Evolutionary conservation across 2,113 vertebrate genomes (phyloP).

Genomic region (Zosterops borbonicus): DNA sequence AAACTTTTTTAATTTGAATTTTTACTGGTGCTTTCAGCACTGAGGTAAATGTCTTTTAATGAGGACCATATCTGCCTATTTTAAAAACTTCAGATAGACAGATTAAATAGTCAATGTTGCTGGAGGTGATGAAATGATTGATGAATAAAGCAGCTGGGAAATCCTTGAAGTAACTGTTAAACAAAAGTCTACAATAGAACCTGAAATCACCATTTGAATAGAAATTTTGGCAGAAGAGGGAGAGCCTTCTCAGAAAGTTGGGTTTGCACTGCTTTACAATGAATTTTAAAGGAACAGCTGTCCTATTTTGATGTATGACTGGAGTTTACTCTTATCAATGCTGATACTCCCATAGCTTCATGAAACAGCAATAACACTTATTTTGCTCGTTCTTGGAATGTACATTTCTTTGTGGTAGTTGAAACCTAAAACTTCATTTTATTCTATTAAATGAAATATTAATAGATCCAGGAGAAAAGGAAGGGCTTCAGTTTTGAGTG

Average conservation of each 20-base stretch:
- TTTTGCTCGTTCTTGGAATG: neutral
- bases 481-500: neutral
- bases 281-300: neutral
- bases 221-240: neutral
- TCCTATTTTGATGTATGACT: neutral
- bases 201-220: neutral
- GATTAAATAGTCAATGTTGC: neutral
- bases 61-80: neutral
- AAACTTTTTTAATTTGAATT: neutral
- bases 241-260: neutral
- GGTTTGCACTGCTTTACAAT: neutral
- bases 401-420: neutral
- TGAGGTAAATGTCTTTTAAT: neutral
- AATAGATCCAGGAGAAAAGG: neutral
- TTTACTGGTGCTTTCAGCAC: neutral
- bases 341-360: neutral
- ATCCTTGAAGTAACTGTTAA: neutral
- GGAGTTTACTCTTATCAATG: neutral
- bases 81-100: neutral
- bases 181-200: neutral
- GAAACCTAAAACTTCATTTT: neutral
- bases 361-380: neutral
- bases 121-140: neutral
- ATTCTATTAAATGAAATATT: neutral
- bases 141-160: constrained; percentile 1